Conservation (phyloP, 2,797 vertebrate species). For the Lithobates sylvaticus region DNA sequence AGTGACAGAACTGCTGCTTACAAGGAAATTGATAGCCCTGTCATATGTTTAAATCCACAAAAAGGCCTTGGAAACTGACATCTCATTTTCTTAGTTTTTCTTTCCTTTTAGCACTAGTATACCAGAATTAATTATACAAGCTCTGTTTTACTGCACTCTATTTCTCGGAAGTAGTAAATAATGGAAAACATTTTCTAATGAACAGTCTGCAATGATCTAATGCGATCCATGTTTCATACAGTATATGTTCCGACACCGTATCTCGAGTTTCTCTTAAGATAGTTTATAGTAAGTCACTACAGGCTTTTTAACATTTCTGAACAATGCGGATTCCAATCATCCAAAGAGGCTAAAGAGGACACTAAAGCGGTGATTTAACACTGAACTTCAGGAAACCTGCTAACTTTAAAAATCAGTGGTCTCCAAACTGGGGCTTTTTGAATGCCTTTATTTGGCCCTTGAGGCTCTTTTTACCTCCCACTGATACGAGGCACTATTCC, state of each 20-base stretch:
- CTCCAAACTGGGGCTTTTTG: no score
- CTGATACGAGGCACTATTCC: no score
- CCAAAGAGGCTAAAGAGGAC: background rate
- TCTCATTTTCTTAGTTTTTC: slow-evolving; percentile 16
- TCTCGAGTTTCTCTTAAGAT: background rate
- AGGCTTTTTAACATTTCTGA: background rate
- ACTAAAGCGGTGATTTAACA: background rate
- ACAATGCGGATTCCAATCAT: background rate
- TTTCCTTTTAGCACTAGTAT: background rate
- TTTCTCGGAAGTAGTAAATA: background rate
- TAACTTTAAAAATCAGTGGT: no score
- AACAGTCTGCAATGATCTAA: background rate
- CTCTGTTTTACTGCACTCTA: background rate
- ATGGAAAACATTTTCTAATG: background rate
- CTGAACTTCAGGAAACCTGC: no score
- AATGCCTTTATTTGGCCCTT: no score
- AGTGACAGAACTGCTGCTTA: slow-evolving; percentile 28
- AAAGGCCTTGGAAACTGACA: slow-evolving; percentile 31
- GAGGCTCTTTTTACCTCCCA: no score
- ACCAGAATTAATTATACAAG: slow-evolving; percentile 11
- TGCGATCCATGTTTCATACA: background rate
- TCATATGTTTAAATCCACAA: slow-evolving; percentile 28
- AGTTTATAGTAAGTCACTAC: no score
- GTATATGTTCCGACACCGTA: background rate
- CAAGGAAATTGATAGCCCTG: slow-evolving; percentile 9